Evolutionary conservation across 2,113 vertebrate genomes (phyloP).

Genomic region (Asarcornis scutulata): DNA sequence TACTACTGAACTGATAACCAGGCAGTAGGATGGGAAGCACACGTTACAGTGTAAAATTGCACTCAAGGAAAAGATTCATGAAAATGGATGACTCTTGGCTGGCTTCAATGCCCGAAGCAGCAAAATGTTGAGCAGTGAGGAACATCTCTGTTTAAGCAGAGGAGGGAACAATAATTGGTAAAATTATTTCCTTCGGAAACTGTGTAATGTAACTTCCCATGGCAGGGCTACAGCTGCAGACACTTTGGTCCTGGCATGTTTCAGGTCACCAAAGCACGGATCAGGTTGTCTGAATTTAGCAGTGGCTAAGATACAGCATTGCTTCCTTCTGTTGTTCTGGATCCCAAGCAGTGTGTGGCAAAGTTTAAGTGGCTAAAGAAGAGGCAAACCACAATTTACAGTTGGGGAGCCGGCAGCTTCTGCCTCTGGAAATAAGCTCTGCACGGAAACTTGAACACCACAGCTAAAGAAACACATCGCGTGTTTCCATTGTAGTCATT

Average conservation of each 20-base stretch:
- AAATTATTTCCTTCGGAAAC: not conserved
- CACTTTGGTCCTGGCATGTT: not conserved
- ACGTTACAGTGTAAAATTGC: not conserved
- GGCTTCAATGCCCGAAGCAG: not conserved
- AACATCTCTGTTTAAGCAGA: not conserved
- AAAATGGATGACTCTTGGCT: not conserved
- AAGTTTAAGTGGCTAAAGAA: conserved; percentile 20
- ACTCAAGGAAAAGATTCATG: not conserved
- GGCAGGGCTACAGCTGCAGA: not conserved
- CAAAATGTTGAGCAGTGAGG: not conserved
- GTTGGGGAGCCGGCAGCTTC: not conserved
- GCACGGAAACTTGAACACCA: not conserved
- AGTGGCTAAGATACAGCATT: not conserved
- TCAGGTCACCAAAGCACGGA: not conserved
- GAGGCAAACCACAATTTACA: conserved; percentile 3
- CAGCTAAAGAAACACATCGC: not conserved
- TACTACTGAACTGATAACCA: not conserved
- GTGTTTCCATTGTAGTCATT: not conserved
- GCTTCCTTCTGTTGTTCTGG: not conserved
- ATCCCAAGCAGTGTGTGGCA: not conserved
- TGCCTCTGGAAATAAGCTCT: conserved; percentile 7
- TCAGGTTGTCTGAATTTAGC: not conserved
- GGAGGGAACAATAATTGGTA: not conserved
- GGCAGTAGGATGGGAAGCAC: not conserved
- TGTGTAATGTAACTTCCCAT: not conserved